Evolutionary conservation across 2,113 vertebrate species (phyloP).

Genomic region (Plotosus lineatus): DNA sequence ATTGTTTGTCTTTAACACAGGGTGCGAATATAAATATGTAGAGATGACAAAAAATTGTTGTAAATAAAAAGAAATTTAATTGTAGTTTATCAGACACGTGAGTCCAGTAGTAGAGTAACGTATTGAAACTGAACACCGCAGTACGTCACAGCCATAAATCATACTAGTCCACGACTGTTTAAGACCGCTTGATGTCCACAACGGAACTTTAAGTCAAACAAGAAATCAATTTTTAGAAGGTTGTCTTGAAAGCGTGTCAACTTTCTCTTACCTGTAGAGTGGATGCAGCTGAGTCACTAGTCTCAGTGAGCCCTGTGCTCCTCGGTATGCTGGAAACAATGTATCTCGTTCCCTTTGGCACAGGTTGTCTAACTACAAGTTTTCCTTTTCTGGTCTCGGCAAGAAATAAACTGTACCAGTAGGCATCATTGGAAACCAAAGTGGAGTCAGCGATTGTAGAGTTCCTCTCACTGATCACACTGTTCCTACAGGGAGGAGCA

Average conservation of each 20-base stretch:
- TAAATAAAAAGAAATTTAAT: too few species aligned
- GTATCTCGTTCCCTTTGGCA: slow-evolving; percentile 54
- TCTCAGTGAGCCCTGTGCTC: slow-evolving; percentile 60
- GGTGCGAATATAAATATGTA: too few species aligned
- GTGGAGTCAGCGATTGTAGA: slow-evolving; percentile 51
- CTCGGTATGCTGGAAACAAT: slow-evolving; percentile 63
- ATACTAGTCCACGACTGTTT: neutral
- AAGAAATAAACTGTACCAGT: slow-evolving; percentile 53
- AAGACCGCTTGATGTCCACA: neutral
- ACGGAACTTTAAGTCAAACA: neutral
- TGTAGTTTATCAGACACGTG: too few species aligned
- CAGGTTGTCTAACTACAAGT: slow-evolving; percentile 57
- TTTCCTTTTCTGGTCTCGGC: slow-evolving; percentile 52
- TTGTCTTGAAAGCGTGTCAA: neutral
- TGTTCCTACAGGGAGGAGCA: slow-evolving; percentile 51
- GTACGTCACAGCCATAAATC: neutral
- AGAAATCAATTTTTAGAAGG: neutral
- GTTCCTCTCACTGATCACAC: slow-evolving; percentile 50
- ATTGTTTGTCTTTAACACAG: too few species aligned
- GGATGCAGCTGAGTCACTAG: slow-evolving; percentile 61
- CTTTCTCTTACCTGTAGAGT: slow-evolving; percentile 56
- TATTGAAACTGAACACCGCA: too few species aligned
- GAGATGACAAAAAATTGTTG: too few species aligned
- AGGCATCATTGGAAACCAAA: slow-evolving; percentile 51
- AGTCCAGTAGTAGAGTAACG: too few species aligned